Evolutionary conservation across 1,140 invertebrate species (phyloP), one percentile per base, ranked within the genome.

Genomic region (Amphibalanus amphitrite): DNA sequence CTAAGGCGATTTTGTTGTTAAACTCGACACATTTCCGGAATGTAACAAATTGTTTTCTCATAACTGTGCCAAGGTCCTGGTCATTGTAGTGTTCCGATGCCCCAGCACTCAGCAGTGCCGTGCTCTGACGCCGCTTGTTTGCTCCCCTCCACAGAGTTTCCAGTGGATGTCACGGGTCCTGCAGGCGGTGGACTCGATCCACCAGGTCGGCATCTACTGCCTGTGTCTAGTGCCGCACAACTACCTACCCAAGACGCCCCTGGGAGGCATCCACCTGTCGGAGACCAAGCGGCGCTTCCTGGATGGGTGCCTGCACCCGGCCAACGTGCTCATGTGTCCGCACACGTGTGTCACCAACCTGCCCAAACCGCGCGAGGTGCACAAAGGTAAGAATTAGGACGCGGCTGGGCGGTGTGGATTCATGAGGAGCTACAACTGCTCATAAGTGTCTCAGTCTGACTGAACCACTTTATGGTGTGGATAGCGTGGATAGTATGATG

Each of bases 341-440:
- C 97, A 99, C 78, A 98, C 95, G n/a, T 99, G 96, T 82, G 95
- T 99, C 69, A 97, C 95, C n/a, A 99, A 99, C 83, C 84, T 99
- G 72, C 97, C 97, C 23, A 98, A 98, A 82, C 97, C 97, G 13
- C 85, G 97, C 73, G 96, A 99, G 84, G 86, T 95, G 74, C 94
- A 97, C 84, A 90, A 93, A 83, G 92, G 92, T 95, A 85, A 86
- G 82, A n/a, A n/a, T n/a, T n/a, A n/a, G n/a, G n/a, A n/a, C n/a
- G n/a, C n/a, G n/a, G n/a, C n/a, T n/a, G n/a, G n/a, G n/a, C n/a
- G n/a, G n/a, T n/a, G n/a, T n/a, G n/a, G n/a, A n/a, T n/a, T n/a
- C n/a, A n/a, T n/a, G n/a, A n/a, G n/a, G n/a, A n/a, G n/a, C n/a
- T n/a, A n/a, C n/a, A n/a, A n/a, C n/a, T n/a, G n/a, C n/a, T n/a